phyloP scores from a whole-genome alignment of 2,797 vertebrate species.

The Onychomys arenicola region DNA sequence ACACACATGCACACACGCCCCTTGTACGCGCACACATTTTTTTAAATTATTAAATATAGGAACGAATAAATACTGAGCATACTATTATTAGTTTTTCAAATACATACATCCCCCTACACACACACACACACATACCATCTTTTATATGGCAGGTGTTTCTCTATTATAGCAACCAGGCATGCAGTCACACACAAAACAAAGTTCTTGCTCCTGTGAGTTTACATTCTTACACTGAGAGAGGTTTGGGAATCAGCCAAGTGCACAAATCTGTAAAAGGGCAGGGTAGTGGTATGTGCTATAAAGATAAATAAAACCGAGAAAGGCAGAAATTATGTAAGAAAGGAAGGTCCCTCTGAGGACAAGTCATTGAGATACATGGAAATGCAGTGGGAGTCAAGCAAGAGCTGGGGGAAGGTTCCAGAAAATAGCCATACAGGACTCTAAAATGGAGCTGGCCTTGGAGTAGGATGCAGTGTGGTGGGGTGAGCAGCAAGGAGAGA shows the following conservation, averaged over 20 bases:
- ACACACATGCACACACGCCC: too few species aligned
- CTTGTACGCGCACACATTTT: not conserved
- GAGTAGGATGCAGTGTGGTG: too few species aligned
- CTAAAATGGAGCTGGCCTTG: too few species aligned
- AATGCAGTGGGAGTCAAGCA: not conserved
- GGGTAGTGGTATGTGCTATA: not conserved
- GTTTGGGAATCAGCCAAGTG: not conserved
- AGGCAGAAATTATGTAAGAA: not conserved
- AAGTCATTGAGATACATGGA: not conserved
- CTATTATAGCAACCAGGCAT: not conserved
- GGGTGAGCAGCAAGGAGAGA: accelerated
- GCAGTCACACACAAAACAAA: not conserved
- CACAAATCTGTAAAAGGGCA: not conserved
- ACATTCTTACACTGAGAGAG: not conserved
- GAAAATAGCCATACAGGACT: too few species aligned
- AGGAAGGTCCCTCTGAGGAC: not conserved
- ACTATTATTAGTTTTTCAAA: not conserved
- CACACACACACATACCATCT: not conserved
- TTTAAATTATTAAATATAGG: not conserved
- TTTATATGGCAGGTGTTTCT: not conserved
- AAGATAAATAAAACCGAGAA: not conserved
- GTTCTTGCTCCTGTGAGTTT: not conserved
- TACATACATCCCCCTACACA: not conserved
- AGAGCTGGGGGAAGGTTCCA: not conserved
- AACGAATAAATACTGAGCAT: not conserved